Conservation (phyloP, 2,797 vertebrate genomes). For the Menidia menidia region DNA sequence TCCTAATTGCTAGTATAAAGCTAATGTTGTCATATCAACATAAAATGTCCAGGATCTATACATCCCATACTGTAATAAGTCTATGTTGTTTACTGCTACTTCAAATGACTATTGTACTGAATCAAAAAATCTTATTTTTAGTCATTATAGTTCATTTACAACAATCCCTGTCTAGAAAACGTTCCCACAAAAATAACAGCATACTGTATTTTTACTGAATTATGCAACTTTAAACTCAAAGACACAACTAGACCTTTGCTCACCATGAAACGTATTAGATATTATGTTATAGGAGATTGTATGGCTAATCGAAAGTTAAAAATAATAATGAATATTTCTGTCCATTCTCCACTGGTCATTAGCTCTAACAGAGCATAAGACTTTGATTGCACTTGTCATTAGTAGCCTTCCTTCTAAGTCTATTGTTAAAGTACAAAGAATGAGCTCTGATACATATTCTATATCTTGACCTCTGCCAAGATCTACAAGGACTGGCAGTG, state of each 20-base stretch:
- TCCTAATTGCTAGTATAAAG: conserved; percentile 43
- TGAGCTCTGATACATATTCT: conserved; percentile 57
- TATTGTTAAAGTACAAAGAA: conserved; percentile 28
- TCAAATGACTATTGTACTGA: conserved; percentile 26
- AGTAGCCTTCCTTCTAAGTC: conserved; percentile 17
- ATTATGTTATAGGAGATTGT: conserved; percentile 52
- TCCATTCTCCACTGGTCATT: conserved; percentile 17
- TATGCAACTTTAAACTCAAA: conserved; percentile 33
- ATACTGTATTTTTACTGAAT: conserved; percentile 20
- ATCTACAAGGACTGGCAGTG: conserved; percentile 42
- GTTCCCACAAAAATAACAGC: conserved; percentile 31
- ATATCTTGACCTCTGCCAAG: conserved; percentile 43
- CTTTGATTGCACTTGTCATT: conserved; percentile 53
- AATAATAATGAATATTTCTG: conserved; percentile 49
- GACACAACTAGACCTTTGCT: conserved; percentile 24
- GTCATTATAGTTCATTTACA: conserved; percentile 41
- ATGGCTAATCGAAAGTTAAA: conserved; percentile 43
- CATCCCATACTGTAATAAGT: conserved; percentile 34
- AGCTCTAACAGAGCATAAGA: conserved; percentile 31
- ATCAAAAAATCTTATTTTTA: conserved; percentile 31
- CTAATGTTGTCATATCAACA: conserved; percentile 16
- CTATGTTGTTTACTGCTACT: background rate
- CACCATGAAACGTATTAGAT: conserved; percentile 32
- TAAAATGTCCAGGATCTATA: conserved; percentile 22
- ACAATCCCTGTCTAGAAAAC: conserved; percentile 28